phyloP scores from a whole-genome alignment of 2,113 vertebrate genomes.

The Mystacornis crossleyi region DNA sequence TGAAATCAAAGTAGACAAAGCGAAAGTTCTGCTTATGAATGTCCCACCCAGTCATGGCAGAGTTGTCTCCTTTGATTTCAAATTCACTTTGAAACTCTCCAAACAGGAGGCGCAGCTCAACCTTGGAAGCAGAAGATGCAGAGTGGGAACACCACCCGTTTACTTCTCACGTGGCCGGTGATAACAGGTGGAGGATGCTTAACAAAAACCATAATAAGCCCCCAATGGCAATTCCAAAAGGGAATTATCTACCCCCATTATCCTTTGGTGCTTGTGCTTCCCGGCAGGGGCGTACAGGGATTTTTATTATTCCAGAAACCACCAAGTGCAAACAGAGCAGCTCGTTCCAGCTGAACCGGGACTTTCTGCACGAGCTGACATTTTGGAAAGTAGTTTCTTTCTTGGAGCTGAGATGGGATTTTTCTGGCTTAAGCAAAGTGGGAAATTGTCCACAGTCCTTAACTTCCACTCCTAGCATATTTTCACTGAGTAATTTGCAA shows the following conservation, averaged over 20 bases:
- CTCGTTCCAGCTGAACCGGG: constrained; percentile 19
- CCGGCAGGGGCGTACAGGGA: not conserved
- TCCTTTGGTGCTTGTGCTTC: not conserved
- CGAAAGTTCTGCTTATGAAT: constrained; percentile 8
- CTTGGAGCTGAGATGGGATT: constrained; percentile 38
- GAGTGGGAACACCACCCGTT: not conserved
- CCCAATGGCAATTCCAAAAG: not conserved
- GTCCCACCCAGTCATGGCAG: not conserved
- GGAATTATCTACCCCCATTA: not conserved
- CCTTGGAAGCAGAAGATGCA: not conserved
- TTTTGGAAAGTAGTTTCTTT: constrained; percentile 52
- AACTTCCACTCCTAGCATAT: constrained; percentile 22
- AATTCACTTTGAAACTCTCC: constrained; percentile 52
- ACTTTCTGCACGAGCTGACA: constrained; percentile 34
- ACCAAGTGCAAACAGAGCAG: not conserved
- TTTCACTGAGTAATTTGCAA: constrained; percentile 38
- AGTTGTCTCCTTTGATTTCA: constrained; percentile 31
- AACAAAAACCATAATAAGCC: not conserved
- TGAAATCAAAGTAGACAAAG: constrained; percentile 54
- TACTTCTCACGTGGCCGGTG: not conserved
- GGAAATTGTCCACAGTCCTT: constrained; percentile 22
- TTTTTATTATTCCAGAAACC: constrained; percentile 41
- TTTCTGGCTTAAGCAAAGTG: constrained; percentile 36
- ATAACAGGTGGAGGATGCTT: not conserved
- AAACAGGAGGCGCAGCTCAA: not conserved